These are phyloP conservation scores for Mayetiola destructor DNA, from an alignment of 2,888 invertebrate genomes.

Conservation along the genomic window DNA sequence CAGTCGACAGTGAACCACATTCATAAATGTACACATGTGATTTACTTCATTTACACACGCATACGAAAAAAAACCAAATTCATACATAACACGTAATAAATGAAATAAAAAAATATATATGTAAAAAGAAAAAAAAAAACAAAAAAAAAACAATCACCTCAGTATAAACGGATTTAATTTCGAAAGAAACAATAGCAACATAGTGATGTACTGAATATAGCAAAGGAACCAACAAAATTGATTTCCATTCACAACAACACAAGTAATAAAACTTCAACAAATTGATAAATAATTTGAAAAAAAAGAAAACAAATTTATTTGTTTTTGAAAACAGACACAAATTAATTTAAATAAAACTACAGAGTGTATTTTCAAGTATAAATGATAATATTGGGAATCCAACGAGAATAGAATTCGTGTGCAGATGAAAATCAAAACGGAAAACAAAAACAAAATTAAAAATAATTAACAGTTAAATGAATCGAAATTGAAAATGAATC, in stretches of 20 bases:
- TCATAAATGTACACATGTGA: too few species aligned
- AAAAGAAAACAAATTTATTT: background rate
- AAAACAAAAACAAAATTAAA: background rate
- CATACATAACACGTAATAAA: background rate
- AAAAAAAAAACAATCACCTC: background rate
- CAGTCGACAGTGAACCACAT: background rate
- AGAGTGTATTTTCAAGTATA: background rate
- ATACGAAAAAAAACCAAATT: background rate
- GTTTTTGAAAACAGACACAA: background rate
- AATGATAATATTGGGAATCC: background rate
- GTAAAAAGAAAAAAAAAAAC: background rate
- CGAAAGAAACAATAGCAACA: background rate
- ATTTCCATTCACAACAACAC: conserved; percentile 2
- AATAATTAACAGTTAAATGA: background rate
- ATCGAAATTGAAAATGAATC: background rate
- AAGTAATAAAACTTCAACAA: too few species aligned
- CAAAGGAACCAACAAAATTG: conserved; percentile 6
- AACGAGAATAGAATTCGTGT: background rate
- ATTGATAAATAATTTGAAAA: too few species aligned
- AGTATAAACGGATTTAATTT: conserved; percentile 6
- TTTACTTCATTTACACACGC: background rate
- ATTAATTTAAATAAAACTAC: background rate
- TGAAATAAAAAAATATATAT: background rate
- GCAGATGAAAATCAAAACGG: background rate
- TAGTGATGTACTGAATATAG: conserved; percentile 8